phyloP scores from a whole-genome alignment of 2,797 vertebrate genomes.

The Muscicapa striata region DNA sequence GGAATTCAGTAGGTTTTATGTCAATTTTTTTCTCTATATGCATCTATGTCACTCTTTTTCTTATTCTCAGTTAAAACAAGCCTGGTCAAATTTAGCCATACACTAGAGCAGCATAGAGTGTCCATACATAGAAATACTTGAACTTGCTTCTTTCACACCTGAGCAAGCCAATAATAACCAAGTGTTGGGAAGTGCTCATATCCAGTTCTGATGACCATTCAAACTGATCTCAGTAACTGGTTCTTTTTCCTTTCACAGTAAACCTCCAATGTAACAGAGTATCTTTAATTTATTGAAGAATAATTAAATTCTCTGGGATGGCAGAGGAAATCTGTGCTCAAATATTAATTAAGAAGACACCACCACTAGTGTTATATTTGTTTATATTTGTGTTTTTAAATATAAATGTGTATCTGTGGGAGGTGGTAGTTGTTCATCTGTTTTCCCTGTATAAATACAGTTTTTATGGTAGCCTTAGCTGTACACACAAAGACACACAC shows the following conservation, averaged over 20 bases:
- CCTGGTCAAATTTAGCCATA: background rate
- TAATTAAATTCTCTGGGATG: background rate
- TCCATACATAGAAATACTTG: background rate
- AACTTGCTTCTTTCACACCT: background rate
- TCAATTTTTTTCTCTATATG: background rate
- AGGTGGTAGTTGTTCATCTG: background rate
- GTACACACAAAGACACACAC: accelerated
- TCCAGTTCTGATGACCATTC: background rate
- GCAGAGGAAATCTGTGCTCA: accelerated
- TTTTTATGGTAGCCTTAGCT: background rate
- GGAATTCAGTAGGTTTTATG: background rate
- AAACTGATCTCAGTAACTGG: background rate
- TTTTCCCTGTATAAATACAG: background rate
- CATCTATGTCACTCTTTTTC: background rate
- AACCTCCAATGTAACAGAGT: background rate
- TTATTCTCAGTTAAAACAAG: background rate
- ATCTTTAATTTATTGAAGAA: background rate
- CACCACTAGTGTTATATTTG: background rate
- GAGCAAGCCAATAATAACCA: background rate
- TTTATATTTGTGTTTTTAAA: background rate
- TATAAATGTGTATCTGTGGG: background rate
- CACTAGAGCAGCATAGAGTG: background rate
- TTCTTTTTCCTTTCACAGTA: background rate
- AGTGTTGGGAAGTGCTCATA: background rate
- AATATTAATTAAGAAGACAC: background rate